Base-by-base conservation (phyloP, 2,113 vertebrate genomes). In the Suncus etruscus region DNA sequence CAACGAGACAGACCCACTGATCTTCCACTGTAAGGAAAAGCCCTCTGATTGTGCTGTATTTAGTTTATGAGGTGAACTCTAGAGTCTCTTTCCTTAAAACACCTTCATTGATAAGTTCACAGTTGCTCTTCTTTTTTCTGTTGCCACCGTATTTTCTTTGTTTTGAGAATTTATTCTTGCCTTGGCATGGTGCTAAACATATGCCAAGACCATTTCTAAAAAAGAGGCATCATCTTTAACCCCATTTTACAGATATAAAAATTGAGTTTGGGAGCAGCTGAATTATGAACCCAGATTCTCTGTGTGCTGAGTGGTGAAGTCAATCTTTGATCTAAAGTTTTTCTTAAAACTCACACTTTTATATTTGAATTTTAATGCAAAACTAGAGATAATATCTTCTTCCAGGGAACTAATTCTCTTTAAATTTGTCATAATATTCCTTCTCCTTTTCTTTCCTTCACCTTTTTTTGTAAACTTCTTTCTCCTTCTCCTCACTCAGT, bases 231-330 rank as follows among this genome's bases (percentile, higher is more conserved):
- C 39, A 20, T 69, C 89, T 32, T 82, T 32, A 58, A 24, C 18
- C 16, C 39, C 80, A 75, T 77, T 77, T 61, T 84, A 75, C 16
- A 72, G 65, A 66, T 54, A n/a, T 18, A 22, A 61, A 90, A 78
- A 91, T 25, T 72, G 83, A 87, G 45, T 29, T 54, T 83, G 61
- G 25, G 15, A 69, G 72, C 0, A 4, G 9, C 45, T 50, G 68
- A 83, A 24, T 31, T 22, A 48, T 54, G 47, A 54, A n/a, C 48
- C 47, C 22, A 54, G 24, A 54, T 47, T 4, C 51, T 29, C 47
- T 69, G n/a, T 25, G 9, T 10, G 25, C 1, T 69, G 8, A 83
- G 22, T 12, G 15, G 47, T 20, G 12, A 14, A 27, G 6, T 7
- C 24, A 58, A 11, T 14, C 70, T 65, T 69, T 54, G 54, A 76